Evolutionary conservation across 2,113 vertebrate species (phyloP), one percentile per base, ranked within the genome.

Genomic region (Myotis davidii): DNA sequence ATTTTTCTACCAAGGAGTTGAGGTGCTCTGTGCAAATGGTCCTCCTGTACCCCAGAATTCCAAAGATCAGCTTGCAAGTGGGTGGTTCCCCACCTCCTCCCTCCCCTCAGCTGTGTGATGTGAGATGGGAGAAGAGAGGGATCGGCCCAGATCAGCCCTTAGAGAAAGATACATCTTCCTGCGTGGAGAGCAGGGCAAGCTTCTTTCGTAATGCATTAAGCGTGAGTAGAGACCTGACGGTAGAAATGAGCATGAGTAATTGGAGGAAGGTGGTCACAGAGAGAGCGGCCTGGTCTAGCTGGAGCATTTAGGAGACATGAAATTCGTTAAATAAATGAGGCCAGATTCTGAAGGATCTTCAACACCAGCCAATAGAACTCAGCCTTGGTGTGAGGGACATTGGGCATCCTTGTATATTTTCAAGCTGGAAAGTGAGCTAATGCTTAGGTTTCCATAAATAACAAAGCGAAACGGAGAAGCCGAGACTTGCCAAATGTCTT

Each of bases 401-500:
- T 18, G 21, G 42, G 18, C 52, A 56, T 70, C 70, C 37, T 86
- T 90, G 37, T 45, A 11, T 88, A 42, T 85, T 95, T 85, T 74
- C 76, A 95, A 93, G 27, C 50, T 94, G 85, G 89, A 77, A 93
- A 84, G 34, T 91, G 81, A 94, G 88, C 78, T 91, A 74, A 92
- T 70, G 61, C 90, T 94, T 92, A 74, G 48, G 29, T 81, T 86
- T 94, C 72, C 77, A 83, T 48, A 81, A 77, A 92, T 61, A 39
- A 93, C 29, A 79, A 92, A 91, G n/a, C 34, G 16, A 61, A 85
- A 92, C 21, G 54, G 77, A 84, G 69, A 65, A 88, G 69, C 42
- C 32, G 37, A 85, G 37, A 42, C 74, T 97, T 67, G 79, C 96
- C 95, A 95, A 89, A 81, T 94, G 92, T 76, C 94, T 94, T 84